A percentile compares a stretch with the other conserved stretches of the same genome.
Conservation (phyloP, 2,113 vertebrate genomes). For the Noturus placidus region DNA sequence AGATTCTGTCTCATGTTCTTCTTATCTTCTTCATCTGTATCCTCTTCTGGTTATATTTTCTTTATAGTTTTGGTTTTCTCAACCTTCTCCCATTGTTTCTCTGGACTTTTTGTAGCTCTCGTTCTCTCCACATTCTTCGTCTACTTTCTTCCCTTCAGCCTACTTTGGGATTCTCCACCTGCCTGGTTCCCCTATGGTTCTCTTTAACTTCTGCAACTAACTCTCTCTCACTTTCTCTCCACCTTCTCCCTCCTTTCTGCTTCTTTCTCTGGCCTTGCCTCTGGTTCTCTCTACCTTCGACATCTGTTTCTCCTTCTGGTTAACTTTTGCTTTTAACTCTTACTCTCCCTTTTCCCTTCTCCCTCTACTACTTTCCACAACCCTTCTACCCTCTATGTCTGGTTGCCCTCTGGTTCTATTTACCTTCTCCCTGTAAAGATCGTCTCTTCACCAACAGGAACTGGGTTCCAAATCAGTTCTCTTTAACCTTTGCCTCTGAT, state of each 20-base stretch:
- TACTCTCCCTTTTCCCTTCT: neutral
- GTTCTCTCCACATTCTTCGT: neutral
- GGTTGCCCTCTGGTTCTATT: neutral
- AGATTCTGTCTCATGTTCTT: neutral
- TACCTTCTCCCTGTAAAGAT: neutral
- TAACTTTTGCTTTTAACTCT: neutral
- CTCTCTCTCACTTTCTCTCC: neutral
- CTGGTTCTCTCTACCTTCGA: neutral
- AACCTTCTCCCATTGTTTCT: neutral
- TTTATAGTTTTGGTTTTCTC: neutral
- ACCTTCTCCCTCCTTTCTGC: neutral
- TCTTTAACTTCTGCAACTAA: neutral
- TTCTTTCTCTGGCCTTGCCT: neutral
- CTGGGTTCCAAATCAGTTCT: neutral
- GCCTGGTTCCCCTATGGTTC: neutral
- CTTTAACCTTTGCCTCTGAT: neutral
- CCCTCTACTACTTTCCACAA: neutral
- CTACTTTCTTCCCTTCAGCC: neutral
- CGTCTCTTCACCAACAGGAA: neutral
- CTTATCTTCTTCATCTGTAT: too few relatives aligned
- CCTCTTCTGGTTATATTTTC: neutral
- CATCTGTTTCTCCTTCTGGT: neutral
- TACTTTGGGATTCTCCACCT: neutral
- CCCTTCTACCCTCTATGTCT: neutral
- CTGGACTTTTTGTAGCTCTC: neutral